Base-by-base conservation (phyloP, 2,113 vertebrate genomes). In the Dasyprocta punctata region DNA sequence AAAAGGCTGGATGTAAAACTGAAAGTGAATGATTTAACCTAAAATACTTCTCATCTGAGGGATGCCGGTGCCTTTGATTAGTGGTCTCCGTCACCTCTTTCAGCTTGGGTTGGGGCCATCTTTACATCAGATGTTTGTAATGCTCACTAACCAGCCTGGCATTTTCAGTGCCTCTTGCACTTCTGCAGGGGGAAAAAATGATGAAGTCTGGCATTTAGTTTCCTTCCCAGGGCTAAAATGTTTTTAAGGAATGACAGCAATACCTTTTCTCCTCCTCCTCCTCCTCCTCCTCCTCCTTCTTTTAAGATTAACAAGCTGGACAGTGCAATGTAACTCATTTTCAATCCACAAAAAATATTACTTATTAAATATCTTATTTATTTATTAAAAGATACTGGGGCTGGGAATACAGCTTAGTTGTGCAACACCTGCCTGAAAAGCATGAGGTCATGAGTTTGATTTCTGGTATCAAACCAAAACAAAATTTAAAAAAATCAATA, bases 1-100 rank as follows among this genome's bases (percentile, higher is more conserved):
- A 69, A 95, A 88, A 41, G n/a, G 8, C 41, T 88, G 26, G 87
- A 73, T 56, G 1, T 82, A 47, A 78, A 92, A 92, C 69, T 94
- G 44, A 88, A 92, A 93, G 30, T 41, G 65, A 28, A 33, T 7
- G 61, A 36, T 80, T 38, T 52, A 54, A 86, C 28, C 3, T 89
- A 38, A 82, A 82, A 26, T 26, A 81, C 52, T 65, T 92, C 52
- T 16, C 28, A 63, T 52, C 47, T 44, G 60, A 84, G 26, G 19
- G 4, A 75, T 20, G 65, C 47, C 22, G 67, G 20, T 36, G 38
- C 16, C 41, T 49, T 67, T 4, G 60, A 26, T 49, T 28, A 49
- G 5, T 52, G 38, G 16, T 26, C 1, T 67, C 22, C 5, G 2
- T 38, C 52, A 22, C 58, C n/a, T 80, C 20, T 17, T 54, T 22